Percentiles rank a stretch among this genome's conserved stretches.
These are phyloP conservation scores for Diplolepis rosae DNA, from an alignment of 2,888 invertebrate species.

Conservation along the genomic window DNA sequence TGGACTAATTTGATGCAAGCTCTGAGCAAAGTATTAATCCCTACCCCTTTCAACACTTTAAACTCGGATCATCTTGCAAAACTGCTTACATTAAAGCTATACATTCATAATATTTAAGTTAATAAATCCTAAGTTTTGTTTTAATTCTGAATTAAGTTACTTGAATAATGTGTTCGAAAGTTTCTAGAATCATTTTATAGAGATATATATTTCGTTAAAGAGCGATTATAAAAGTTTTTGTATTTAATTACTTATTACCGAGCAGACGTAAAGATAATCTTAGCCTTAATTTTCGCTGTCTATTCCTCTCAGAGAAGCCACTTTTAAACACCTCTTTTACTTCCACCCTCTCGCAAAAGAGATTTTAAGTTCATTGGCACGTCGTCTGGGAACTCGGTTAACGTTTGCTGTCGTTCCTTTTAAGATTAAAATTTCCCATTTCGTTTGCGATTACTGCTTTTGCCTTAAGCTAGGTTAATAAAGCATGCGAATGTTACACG, in stretches of 20 bases:
- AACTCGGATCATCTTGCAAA: neutral
- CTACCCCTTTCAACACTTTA: neutral
- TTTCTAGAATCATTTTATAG: too few species aligned
- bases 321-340: neutral
- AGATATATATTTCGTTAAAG: too few species aligned
- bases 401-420: neutral
- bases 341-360: neutral
- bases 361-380: slow-evolving; percentile 2
- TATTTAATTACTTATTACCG: neutral
- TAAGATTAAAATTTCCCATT: neutral
- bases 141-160: too few species aligned
- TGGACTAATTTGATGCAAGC: neutral
- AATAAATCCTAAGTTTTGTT: too few species aligned
- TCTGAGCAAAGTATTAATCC: neutral
- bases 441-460: neutral
- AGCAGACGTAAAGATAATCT: neutral
- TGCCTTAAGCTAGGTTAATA: neutral
- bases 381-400: neutral
- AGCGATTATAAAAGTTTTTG: too few species aligned
- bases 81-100: neutral
- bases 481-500: neutral
- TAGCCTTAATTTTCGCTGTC: neutral
- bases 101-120: neutral
- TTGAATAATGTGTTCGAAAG: too few species aligned
- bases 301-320: neutral